Base-by-base conservation (phyloP, 1,140 invertebrate species). In the Micrasema longulum region DNA sequence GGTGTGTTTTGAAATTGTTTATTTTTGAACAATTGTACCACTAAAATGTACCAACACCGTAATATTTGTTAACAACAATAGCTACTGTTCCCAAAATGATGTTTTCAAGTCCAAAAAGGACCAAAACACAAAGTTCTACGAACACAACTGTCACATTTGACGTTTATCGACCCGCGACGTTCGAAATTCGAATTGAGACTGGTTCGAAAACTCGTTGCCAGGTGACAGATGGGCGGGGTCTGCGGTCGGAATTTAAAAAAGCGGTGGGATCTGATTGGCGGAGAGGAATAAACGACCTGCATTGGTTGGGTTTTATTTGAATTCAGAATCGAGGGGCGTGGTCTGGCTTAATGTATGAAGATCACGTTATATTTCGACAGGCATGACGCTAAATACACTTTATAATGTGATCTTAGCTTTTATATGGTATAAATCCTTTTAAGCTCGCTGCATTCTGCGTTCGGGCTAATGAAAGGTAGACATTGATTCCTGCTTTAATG, bases 171-270 rank as follows among this genome's bases (percentile, higher is more conserved):
- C 50, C 43, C 47, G 47, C 47, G 43, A 26, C 63, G 63, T 65
- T 65, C 63, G 63, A 65, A 48, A 65, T 65, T 65, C 63, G 63
- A 65, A 65, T 50, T 45, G 23, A 45, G 63, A 65, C 63, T 65
- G 63, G 63, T 48, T 65, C 43, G 26, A 11, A 31, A 7, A n/a
- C 14, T 45, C 23, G 43, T 65, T 48, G 23, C 63, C 63, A 65
- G 63, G 63, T 65, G 43, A 48, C 63, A 23, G 45, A 2, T n/a
- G 14, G 63, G 63, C 23, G 23, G 63, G 45, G n/a, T 12, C 63
- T 18, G 20, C 45, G 62, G n/a, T 64, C 18, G 18, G 63, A 22
- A 16, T 23, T 48, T 14, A 48, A 65, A 48, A 47, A 48, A 48
- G n/a, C 22, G 23, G 11, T 23, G 2, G 6, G 2, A 1, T 48